Base-by-base conservation (phyloP, 2,113 vertebrate genomes). In the Bos indicus region DNA sequence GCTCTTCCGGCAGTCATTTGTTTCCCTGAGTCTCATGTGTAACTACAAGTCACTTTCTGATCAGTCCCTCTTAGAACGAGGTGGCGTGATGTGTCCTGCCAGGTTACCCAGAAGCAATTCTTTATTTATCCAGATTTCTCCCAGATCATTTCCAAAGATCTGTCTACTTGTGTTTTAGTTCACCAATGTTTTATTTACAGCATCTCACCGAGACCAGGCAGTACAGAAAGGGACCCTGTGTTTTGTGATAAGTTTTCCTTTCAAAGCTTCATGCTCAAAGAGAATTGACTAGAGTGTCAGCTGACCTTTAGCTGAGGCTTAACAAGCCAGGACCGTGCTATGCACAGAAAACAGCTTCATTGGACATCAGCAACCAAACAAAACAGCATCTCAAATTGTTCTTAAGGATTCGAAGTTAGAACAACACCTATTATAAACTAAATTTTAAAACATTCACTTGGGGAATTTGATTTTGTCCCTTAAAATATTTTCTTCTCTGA, bases 151-250 rank as follows among this genome's bases (percentile, higher is more conserved):
- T 94, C 98, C 98, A 97, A 98, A 97, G 95, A 98, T 94, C 92
- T 97, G 92, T 96, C 97, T 97, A 89, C 97, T 96, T 97, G 48
- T 92, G 88, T 97, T 98, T 98, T 96, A 91, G 95, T 98, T 97
- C 97, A 54, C 57, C 97, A 77, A 95, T 98, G 97, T 98, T 98
- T 99, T 99, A 98, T 98, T 99, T 98, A 98, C 88, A 43, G 88
- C 88, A n/a, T 97, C 94, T 98, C 97, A 93, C 97, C 4, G 78
- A 98, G 97, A 97, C 96, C 85, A 97, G 96, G 94, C 87, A 90
- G 90, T 97, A 87, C 94, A 96, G 88, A 96, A 97, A 98, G 98
- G 97, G 92, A 71, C 57, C 87, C 98, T 96, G 57, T 96, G 90
- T 98, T 98, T 98, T 90, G 89, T 96, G 95, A 92, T 97, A 97